Evolutionary conservation across 2,113 vertebrate genomes (phyloP), one percentile per base, ranked within the genome.

Genomic region (Brachirus orientalis): DNA sequence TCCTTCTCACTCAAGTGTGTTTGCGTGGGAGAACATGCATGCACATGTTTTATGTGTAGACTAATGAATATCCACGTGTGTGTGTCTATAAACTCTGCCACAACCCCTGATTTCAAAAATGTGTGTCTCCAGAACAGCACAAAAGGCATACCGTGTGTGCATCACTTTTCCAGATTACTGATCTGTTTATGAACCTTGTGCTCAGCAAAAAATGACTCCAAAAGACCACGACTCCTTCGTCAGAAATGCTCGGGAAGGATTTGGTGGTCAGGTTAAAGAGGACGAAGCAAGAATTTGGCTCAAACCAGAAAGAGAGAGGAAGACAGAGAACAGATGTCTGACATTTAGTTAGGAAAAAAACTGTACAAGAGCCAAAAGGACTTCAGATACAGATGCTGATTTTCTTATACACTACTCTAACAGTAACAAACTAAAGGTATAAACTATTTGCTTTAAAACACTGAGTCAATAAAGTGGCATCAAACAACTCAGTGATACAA

Each of bases 251-350:
- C 58, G 61, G 79, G 80, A 70, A 82, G 64, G 61, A 78, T 72
- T 75, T 59, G 71, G 76, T 71, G 74, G 72, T 86, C 63, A 77
- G 67, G 79, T 78, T 87, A 75, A 77, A 84, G 47, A 77, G 72
- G 80, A 81, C 63, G 14, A 61, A 56, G 47, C 63, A 84, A 79
- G 65, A 86, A 78, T 84, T 77, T 84, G 71, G 79, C 70, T 17
- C 41, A 55, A 73, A 65, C 38, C 11, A 55, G 69, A 61, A 72
- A 41, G 36, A 86, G 70, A 75, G 54, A 68, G 17, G 47, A 67
- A 80, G 75, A 78, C 46, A 58, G 80, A 63, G 72, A 88, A 79
- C 75, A 88, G 80, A 86, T 85, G 86, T 80, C 71, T 80, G 78
- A 84, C 19, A 76, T 84, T 82, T 80, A 28, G 28, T 61, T 74